Percentiles rank a stretch among this genome's conserved stretches.
Conservation (phyloP, 2,113 vertebrate genomes). For the Plectropomus leopardus region DNA sequence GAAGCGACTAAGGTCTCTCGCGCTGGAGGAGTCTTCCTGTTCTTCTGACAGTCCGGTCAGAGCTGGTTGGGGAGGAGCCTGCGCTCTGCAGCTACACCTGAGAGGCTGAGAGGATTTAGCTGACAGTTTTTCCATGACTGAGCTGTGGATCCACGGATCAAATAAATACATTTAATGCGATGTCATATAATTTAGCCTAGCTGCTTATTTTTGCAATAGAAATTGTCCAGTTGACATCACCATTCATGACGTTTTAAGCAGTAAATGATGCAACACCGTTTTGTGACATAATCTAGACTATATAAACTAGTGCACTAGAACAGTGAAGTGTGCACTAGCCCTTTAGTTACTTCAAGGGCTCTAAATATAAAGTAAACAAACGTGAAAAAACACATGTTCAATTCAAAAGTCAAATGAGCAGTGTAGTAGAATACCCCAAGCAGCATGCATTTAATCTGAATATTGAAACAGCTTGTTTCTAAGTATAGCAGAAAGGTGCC, state of each 20-base stretch:
- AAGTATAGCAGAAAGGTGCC: neutral
- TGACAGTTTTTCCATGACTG: neutral
- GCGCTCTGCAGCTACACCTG: slow-evolving; percentile 75
- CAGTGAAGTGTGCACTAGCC: no score
- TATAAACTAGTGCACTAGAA: no score
- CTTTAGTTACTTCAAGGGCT: no score
- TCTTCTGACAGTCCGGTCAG: slow-evolving; percentile 63
- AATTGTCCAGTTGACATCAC: neutral
- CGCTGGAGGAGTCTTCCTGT: slow-evolving; percentile 74
- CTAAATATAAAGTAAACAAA: no score
- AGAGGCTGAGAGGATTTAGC: slow-evolving; percentile 77
- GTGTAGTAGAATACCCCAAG: neutral
- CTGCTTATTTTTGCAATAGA: neutral
- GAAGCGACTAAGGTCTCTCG: slow-evolving; percentile 15
- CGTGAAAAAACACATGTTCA: neutral
- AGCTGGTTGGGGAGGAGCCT: slow-evolving; percentile 62
- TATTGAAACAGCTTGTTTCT: neutral
- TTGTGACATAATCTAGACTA: neutral
- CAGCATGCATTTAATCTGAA: slow-evolving; percentile 19
- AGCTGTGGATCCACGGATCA: neutral
- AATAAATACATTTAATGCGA: neutral
- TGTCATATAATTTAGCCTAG: neutral
- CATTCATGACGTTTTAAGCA: neutral
- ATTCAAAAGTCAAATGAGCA: neutral
- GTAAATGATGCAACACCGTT: neutral